phyloP scores from a whole-genome alignment of 2,797 vertebrate species.

The Gobionotothen gibberifrons region DNA sequence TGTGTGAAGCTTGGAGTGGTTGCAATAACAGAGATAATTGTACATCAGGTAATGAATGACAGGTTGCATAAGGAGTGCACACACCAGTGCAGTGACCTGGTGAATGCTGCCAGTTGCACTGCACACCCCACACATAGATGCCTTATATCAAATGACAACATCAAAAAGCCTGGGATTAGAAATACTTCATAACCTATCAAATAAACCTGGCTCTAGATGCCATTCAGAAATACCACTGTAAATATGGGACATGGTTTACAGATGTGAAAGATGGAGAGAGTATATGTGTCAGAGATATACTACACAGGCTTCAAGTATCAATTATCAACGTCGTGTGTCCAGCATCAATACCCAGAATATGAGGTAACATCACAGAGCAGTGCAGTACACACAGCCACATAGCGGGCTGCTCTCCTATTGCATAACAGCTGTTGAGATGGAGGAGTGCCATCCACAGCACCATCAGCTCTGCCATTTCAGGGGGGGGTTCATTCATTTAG shows the following conservation, averaged over 20 bases:
- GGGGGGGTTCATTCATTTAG: conserved; percentile 25
- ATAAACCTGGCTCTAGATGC: background rate
- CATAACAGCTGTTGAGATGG: conserved; percentile 77
- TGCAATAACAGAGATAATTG: background rate
- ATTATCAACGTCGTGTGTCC: no score
- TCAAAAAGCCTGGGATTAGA: background rate
- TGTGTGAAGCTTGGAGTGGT: background rate
- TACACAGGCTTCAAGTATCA: background rate
- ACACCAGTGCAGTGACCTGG: conserved; percentile 42
- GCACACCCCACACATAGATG: conserved; percentile 45
- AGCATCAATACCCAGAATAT: background rate
- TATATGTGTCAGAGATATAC: background rate
- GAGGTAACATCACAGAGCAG: conserved; percentile 28
- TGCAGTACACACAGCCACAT: conserved; percentile 46
- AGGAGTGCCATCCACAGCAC: conserved; percentile 62
- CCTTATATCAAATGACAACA: conserved; percentile 11
- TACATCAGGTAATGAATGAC: conserved; percentile 3
- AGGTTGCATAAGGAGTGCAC: conserved; percentile 42
- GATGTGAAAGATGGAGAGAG: background rate
- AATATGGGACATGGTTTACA: background rate
- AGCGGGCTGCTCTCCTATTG: conserved; percentile 68
- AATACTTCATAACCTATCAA: background rate
- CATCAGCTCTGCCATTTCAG: conserved; percentile 60
- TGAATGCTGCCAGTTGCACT: conserved; percentile 22
- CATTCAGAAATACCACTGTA: background rate